Base-by-base conservation (phyloP, 2,888 invertebrate species). In the Tridacna crocea region DNA sequence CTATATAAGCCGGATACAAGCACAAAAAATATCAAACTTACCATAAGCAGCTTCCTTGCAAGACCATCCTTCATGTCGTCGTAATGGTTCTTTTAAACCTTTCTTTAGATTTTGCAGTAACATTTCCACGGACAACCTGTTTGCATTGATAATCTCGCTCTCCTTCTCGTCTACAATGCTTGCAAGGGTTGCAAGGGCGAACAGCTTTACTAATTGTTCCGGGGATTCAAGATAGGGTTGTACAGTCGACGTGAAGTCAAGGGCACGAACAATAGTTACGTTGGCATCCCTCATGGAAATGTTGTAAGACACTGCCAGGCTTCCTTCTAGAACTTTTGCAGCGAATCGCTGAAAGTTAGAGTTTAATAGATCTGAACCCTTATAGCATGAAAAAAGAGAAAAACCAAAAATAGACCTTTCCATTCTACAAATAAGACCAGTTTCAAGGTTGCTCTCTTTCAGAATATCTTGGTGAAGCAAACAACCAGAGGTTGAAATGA, bases 151-250 rank as follows among this genome's bases (percentile, higher is more conserved):
- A 3, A 88, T 78, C 24, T 82, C 82, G 68, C 89, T 81, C 55
- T 90, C 88, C 46, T 87, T 48, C 74, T 91, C 91, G 70, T 89
- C 80, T 17, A 89, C 81, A 17, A 91, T 79, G 22, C 87, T 84
- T 24, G 90, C 88, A 11, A 90, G 76, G 12, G 77, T 82, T 6
- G 87, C 83, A 12, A 91, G 72, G 17, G 83, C 80, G 0, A 77
- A 72, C 36, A 91, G 73, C 3, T 74, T 48, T 10, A 77, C 48
- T 66, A 78, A 83, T 13, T 87, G 84, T 10, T 68, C 65, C 12
- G 77, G 58, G 0, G 88, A 85, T 10, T 80, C 68, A 12, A 90
- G 77, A 60, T 82, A 89, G 0, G 87, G 88, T 17, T 80, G 60
- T 12, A 87, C 65, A 6, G 79, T 65, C 13, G 77, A 63, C 0